These are phyloP conservation scores for Brachionus paranguensis DNA, from an alignment of 1,140 invertebrate species.

Conservation along the genomic window DNA sequence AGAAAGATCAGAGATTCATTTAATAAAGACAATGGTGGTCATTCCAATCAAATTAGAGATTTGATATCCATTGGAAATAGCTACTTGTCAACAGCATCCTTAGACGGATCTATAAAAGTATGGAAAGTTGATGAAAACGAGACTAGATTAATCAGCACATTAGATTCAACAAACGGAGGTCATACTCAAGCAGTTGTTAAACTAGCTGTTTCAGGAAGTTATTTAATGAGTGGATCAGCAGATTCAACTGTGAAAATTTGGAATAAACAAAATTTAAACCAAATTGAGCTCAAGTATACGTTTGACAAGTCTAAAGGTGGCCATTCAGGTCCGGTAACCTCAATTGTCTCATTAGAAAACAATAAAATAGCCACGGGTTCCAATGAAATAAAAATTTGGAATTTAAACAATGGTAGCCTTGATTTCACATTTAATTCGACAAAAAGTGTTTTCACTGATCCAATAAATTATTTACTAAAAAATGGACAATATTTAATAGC, in stretches of 20 bases:
- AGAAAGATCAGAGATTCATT: conserved; percentile 75
- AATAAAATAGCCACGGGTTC: not conserved
- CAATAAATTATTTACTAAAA: not conserved
- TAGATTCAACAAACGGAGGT: not conserved
- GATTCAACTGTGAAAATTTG: conserved; percentile 88
- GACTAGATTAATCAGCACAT: conserved; percentile 59
- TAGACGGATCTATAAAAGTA: conserved; percentile 94
- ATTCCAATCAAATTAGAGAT: conserved; percentile 75
- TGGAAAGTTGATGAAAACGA: conserved; percentile 83
- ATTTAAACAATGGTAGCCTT: not conserved
- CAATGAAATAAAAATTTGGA: not conserved
- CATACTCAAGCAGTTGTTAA: conserved; percentile 33
- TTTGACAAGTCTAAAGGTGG: not conserved
- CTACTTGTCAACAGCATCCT: conserved; percentile 89
- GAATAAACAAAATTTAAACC: conserved; percentile 44
- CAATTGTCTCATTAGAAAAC: not conserved
- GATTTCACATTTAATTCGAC: not conserved
- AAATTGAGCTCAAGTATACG: not conserved
- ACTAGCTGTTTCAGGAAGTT: conserved; percentile 71
- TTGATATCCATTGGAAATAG: conserved; percentile 93
- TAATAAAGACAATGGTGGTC: conserved; percentile 93
- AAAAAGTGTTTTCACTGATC: not conserved
- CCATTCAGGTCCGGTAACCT: not conserved
- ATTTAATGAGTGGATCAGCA: conserved; percentile 87
- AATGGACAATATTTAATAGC: not conserved